Conservation (phyloP, 2,888 invertebrate genomes). For the Tipula helvola region DNA sequence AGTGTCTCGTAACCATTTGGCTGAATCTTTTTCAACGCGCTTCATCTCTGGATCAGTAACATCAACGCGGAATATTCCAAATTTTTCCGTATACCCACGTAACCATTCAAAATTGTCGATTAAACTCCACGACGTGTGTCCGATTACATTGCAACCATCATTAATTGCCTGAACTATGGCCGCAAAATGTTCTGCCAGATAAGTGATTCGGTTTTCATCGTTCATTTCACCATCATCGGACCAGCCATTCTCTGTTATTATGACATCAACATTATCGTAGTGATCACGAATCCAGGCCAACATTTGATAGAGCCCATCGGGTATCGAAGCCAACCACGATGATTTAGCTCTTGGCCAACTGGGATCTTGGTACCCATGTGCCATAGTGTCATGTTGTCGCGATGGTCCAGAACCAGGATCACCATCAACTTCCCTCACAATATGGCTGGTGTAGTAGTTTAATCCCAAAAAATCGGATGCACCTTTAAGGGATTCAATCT, state of each 20-base stretch:
- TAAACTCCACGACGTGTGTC: background rate
- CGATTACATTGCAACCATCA: background rate
- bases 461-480: slow-evolving; percentile 26
- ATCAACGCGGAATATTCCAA: background rate
- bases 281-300: background rate
- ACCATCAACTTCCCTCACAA: slow-evolving; percentile 16
- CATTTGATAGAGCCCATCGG: background rate
- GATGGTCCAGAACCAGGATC: background rate
- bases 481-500: slow-evolving; percentile 17
- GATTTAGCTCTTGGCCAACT: background rate
- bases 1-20: background rate
- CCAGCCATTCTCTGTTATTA: background rate
- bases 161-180: background rate
- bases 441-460: slow-evolving; percentile 25
- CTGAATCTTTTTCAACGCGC: background rate
- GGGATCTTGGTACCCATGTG: no score
- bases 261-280: background rate
- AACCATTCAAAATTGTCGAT: slow-evolving; percentile 6
- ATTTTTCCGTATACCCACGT: background rate
- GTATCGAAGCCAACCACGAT: background rate
- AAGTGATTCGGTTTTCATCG: background rate
- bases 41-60: background rate
- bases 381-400: background rate
- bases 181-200: background rate
- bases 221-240: slow-evolving; percentile 21